Conservation (phyloP, 2,888 invertebrate genomes). For the Gryllus longicercus region DNA sequence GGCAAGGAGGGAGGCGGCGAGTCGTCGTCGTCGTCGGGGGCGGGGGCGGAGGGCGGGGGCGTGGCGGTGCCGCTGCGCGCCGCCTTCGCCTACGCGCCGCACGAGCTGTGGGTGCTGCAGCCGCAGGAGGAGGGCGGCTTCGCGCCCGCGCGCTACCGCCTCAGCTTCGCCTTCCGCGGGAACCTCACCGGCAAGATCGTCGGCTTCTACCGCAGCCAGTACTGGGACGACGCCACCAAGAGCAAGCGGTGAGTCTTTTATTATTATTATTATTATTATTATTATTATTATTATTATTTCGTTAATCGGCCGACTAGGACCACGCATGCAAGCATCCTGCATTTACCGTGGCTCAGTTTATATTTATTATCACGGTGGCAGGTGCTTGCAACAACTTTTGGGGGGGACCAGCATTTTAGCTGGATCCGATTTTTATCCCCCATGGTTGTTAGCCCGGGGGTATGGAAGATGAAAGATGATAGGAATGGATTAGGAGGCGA, state of each 20-base stretch:
- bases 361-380: too few relatives aligned
- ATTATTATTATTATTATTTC: conserved; percentile 18
- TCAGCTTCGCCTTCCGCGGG: conserved; percentile 55
- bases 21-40: conserved; percentile 45
- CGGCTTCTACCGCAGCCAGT: conserved; percentile 60
- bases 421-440: too few relatives aligned
- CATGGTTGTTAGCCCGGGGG: too few relatives aligned
- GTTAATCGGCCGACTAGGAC: too few relatives aligned
- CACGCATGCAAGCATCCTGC: too few relatives aligned
- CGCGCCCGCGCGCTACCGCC: conserved; percentile 45
- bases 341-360: too few relatives aligned
- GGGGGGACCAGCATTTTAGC: too few relatives aligned
- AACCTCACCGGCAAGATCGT: conserved; percentile 55
- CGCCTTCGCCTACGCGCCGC: conserved; percentile 40
- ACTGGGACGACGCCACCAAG: conserved; percentile 44
- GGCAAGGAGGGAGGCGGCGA: conserved; percentile 46
- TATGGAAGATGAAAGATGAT: too few relatives aligned
- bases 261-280: neutral
- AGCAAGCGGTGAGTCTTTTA: conserved; percentile 42
- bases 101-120: conserved; percentile 40
- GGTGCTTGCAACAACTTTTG: too few relatives aligned
- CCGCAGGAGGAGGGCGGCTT: conserved; percentile 39
- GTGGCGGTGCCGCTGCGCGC: conserved; percentile 51
- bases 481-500: too few relatives aligned
- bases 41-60: conserved; percentile 40